Evolutionary conservation across 2,113 vertebrate species (phyloP), one percentile per base, ranked within the genome.

Genomic region (Microtus richardsoni): DNA sequence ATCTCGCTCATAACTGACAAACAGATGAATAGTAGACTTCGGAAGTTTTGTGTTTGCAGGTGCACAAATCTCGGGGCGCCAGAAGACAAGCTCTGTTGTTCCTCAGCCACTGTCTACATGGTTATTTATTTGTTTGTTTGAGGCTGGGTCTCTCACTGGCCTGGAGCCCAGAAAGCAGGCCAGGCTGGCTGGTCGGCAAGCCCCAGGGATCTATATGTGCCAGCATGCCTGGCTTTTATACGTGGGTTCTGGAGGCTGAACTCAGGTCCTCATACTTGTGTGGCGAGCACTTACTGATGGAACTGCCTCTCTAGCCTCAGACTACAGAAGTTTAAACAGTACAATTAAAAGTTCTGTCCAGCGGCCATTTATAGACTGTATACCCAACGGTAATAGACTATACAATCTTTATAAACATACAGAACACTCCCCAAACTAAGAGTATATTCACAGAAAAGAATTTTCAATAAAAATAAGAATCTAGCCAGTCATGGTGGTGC

Each of bases 341-440:
- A 86, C 4, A 82, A 44, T 89, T 64, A 93, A 95, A 87, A 74
- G 39, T n/a, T 90, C 89, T n/a, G 70, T 89, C 66, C 77, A 91
- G 77, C 24, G 62, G 24, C 47, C 49, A 80, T 28, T 86, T 41
- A 66, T 4, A 39, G 47, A 93, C 92, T 52, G 28, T 70, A 78
- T 0, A 62, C 5, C 7, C 60, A 90, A 75, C 26, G 44, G 19
- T 47, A 87, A 89, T 39, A 75, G n/a, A 80, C 91, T 60, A 89
- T 12, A 66, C 6, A 49, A 17, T 82, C 77, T 91, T 95, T 60
- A 26, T 70, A 91, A 85, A 95, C 41, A 84, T 54, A 83, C 1
- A 60, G 5, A 87, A 85, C 3, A 83, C 14, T n/a, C 30, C 54
- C 19, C 73, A 58, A 94, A 82, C n/a, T 83, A 73, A 89, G 9